Percentiles rank a stretch among this genome's conserved stretches.
These are phyloP conservation scores for Rousettus madagascariensis DNA, from an alignment of 2,797 vertebrate species.

Conservation along the genomic window DNA sequence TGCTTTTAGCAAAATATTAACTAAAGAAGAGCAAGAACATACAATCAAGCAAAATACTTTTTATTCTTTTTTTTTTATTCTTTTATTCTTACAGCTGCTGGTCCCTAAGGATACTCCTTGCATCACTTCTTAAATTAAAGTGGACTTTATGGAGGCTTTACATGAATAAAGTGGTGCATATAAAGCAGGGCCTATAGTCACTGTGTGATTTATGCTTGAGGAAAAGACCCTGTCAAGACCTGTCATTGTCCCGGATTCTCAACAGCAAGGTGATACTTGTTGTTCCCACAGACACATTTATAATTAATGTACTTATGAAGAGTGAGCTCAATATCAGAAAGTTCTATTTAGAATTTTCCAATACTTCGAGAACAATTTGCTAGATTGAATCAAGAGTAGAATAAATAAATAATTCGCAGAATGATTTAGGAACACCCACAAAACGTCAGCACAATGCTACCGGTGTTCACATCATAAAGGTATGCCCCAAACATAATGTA, in stretches of 20 bases:
- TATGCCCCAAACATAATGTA: not conserved
- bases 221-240: not conserved
- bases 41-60: not conserved
- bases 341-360: not conserved
- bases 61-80: not conserved
- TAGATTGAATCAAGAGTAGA: not conserved
- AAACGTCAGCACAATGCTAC: not conserved
- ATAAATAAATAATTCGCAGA: not conserved
- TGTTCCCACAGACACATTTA: not conserved
- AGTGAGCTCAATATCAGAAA: not conserved
- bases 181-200: not conserved
- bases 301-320: not conserved
- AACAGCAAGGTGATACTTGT: not conserved
- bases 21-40: not conserved
- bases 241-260: not conserved
- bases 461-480: not conserved
- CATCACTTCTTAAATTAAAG: not conserved
- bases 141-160: not conserved
- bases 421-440: not conserved
- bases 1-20: not conserved
- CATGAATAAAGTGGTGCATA: not conserved
- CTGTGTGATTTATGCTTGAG: not conserved
- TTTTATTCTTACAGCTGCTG: not conserved
- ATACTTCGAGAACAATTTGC: not conserved
- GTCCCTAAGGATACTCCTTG: not conserved